Percentiles rank a stretch among this genome's conserved stretches.
Conservation (phyloP, 2,888 invertebrate species). For the Nomada goodeniana region DNA sequence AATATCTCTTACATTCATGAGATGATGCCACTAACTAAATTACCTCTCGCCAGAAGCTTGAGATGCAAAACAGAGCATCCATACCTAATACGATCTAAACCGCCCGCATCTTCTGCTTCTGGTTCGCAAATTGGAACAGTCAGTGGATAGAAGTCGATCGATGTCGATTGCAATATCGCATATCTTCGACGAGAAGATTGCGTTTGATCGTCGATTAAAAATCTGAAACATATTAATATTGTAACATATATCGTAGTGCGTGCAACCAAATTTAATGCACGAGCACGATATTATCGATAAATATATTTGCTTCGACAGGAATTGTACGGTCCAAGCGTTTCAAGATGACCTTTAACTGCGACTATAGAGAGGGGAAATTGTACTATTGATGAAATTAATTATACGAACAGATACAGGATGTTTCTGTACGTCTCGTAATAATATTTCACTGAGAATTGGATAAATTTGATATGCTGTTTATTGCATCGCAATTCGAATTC, state of each 20-base stretch:
- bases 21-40: slow-evolving; percentile 64
- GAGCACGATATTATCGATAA: too few relatives aligned
- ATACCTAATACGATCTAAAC: slow-evolving; percentile 58
- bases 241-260: too few relatives aligned
- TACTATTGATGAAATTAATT: too few relatives aligned
- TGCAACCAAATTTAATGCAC: too few relatives aligned
- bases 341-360: too few relatives aligned
- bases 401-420: not conserved
- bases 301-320: too few relatives aligned
- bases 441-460: not conserved
- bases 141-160: slow-evolving; percentile 36
- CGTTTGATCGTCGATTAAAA: not conserved
- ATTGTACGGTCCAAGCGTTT: too few relatives aligned
- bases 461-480: not conserved
- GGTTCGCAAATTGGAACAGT: slow-evolving; percentile 13
- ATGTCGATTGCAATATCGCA: not conserved
- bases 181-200: not conserved
- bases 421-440: not conserved
- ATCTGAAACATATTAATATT: too few relatives aligned
- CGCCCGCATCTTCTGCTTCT: slow-evolving; percentile 23
- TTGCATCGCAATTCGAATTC: not conserved
- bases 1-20: slow-evolving; percentile 59
- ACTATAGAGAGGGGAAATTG: too few relatives aligned
- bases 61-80: slow-evolving; percentile 54
- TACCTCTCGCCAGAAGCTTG: slow-evolving; percentile 31